Evolutionary conservation across 2,113 vertebrate genomes (phyloP).

Genomic region (Ploceus nigricollis): DNA sequence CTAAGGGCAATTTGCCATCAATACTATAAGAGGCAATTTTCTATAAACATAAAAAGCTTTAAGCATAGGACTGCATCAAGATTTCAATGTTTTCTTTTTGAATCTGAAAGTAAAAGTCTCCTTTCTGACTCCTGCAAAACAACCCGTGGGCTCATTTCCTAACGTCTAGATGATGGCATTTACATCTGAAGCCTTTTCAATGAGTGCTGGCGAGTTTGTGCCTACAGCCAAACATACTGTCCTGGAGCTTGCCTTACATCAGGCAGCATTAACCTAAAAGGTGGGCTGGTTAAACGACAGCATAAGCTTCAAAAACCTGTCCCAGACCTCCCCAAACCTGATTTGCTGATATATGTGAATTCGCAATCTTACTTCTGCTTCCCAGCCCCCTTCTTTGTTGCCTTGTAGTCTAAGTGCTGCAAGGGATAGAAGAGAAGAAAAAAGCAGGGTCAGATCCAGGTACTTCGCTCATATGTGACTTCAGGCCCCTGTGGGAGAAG

Average conservation of each 20-base stretch:
- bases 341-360: neutral
- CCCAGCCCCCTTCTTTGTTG: neutral
- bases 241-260: neutral
- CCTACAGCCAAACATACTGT: neutral
- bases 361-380: neutral
- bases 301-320: neutral
- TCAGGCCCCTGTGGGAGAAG: neutral
- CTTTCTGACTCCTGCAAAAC: neutral
- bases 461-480: neutral
- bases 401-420: neutral
- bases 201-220: neutral
- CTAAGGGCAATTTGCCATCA: slow-evolving; percentile 30
- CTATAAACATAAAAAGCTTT: slow-evolving; percentile 38
- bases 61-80: neutral
- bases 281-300: neutral
- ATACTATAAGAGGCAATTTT: slow-evolving; percentile 19
- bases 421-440: neutral
- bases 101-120: neutral
- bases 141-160: neutral
- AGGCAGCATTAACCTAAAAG: neutral
- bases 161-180: neutral
- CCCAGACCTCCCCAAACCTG: neutral
- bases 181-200: neutral
- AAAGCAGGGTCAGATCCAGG: neutral
- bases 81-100: neutral